A percentile compares a stretch with the other conserved stretches of the same genome.
These are phyloP conservation scores for Struthio camelus DNA, from an alignment of 2,113 vertebrate genomes.

Conservation along the genomic window DNA sequence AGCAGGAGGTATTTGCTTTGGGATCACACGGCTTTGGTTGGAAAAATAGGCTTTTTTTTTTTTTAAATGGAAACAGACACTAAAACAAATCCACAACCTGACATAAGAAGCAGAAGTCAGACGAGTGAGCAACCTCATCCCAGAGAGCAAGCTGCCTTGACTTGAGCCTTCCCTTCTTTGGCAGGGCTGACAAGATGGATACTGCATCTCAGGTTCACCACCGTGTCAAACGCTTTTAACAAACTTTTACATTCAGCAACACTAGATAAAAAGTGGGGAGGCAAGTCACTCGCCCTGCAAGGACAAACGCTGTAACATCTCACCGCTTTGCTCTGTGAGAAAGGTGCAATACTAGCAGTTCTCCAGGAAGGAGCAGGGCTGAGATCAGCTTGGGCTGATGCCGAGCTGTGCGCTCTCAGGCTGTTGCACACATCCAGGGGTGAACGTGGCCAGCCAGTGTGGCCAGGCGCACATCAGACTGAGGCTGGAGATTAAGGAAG, in stretches of 20 bases:
- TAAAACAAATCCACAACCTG: not conserved
- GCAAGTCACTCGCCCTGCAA: fast-evolving
- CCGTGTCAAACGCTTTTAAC: not conserved
- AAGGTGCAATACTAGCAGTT: conserved; percentile 31
- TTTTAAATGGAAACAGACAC: not conserved
- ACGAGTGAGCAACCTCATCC: not conserved
- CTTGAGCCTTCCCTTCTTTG: not conserved
- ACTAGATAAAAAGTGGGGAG: not conserved
- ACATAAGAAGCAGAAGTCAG: conserved; percentile 41
- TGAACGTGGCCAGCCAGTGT: fast-evolving
- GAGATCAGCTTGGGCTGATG: fast-evolving
- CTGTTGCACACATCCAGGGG: not conserved
- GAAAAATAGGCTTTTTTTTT: not conserved
- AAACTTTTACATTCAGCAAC: conserved; percentile 19
- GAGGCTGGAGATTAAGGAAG: not conserved
- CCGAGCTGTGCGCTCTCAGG: fast-evolving
- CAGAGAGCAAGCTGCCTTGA: not conserved
- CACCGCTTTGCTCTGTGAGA: not conserved
- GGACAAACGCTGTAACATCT: not conserved
- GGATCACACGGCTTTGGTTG: conserved; percentile 58
- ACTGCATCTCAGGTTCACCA: conserved; percentile 48
- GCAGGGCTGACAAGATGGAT: conserved; percentile 15
- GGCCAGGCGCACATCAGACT: not conserved
- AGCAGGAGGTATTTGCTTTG: conserved; percentile 66
- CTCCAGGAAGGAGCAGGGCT: not conserved